Evolutionary conservation across 1,140 invertebrate species (phyloP).

Genomic region (Pissodes strobi): DNA sequence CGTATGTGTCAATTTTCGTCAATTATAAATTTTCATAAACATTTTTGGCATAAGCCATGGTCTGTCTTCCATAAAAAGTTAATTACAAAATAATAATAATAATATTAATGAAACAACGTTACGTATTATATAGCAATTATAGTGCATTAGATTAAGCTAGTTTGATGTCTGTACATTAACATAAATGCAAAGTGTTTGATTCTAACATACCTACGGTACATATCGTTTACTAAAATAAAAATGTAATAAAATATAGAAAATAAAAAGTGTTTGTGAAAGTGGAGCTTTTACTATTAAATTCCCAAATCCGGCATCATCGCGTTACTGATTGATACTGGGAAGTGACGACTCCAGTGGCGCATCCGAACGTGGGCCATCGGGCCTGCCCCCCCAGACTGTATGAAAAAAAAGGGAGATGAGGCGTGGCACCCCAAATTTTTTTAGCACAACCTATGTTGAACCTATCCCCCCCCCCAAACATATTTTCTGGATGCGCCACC

Average conservation of each 20-base stretch:
- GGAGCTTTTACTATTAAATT: background rate
- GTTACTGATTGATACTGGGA: background rate
- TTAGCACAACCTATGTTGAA: no score
- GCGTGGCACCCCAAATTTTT: no score
- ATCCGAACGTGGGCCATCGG: no score
- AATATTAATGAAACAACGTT: constrained; percentile 19
- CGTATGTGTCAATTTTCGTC: constrained; percentile 19
- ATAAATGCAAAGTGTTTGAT: constrained; percentile 13
- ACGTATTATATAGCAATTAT: constrained; percentile 18
- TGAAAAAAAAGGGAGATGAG: no score
- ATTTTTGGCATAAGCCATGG: constrained; percentile 48
- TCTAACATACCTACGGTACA: constrained; percentile 10
- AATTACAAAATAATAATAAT: constrained; percentile 32
- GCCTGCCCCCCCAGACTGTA: no score
- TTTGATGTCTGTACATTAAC: constrained; percentile 15
- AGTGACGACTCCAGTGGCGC: no score
- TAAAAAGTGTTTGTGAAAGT: constrained; percentile 6
- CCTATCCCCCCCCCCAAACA: no score
- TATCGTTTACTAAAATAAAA: constrained; percentile 5
- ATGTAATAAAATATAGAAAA: constrained; percentile 2
- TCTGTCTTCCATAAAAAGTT: constrained; percentile 50
- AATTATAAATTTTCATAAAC: constrained; percentile 42
- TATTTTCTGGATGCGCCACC: no score
- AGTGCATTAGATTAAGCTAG: constrained; percentile 3
- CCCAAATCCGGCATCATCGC: background rate